A percentile compares a stretch with the other conserved stretches of the same genome.
These are phyloP conservation scores for Lithodes maja DNA, from an alignment of 2,888 invertebrate genomes.

Conservation along the genomic window DNA sequence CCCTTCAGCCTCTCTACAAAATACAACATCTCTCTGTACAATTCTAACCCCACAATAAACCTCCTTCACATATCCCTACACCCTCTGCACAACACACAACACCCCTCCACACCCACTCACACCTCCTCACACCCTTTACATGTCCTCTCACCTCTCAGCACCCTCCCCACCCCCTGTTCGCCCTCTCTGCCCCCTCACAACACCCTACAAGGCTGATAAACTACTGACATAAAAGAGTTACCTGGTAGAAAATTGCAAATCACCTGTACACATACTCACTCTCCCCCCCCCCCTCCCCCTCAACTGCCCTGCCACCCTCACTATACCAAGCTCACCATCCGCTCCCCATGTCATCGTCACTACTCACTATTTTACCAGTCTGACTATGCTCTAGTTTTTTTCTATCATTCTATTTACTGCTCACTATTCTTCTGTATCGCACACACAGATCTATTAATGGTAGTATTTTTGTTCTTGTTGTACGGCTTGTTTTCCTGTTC, in stretches of 20 bases:
- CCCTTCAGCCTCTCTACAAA: not conserved
- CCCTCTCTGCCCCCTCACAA: not conserved
- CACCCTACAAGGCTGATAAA: slow-evolving; percentile 4
- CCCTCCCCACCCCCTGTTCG: not conserved
- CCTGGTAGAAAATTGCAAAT: slow-evolving; percentile 36
- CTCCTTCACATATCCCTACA: not conserved
- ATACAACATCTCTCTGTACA: no score
- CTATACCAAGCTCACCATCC: not conserved
- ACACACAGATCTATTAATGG: no score
- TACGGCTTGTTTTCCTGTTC: no score
- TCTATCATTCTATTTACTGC: no score
- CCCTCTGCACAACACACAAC: not conserved
- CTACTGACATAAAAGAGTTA: slow-evolving; percentile 30
- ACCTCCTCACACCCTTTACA: not conserved
- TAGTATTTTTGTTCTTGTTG: no score
- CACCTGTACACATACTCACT: slow-evolving; percentile 33
- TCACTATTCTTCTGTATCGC: no score
- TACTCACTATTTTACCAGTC: not conserved
- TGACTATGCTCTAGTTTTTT: no score
- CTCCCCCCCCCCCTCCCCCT: not conserved
- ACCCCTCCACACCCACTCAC: not conserved
- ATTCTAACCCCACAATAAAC: no score
- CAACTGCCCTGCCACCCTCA: not conserved
- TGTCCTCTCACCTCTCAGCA: not conserved
- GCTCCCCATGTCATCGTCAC: slow-evolving; percentile 10